These are phyloP conservation scores for Drosophila micromelanica DNA, from an alignment of 1,140 invertebrate species.

Conservation along the genomic window DNA sequence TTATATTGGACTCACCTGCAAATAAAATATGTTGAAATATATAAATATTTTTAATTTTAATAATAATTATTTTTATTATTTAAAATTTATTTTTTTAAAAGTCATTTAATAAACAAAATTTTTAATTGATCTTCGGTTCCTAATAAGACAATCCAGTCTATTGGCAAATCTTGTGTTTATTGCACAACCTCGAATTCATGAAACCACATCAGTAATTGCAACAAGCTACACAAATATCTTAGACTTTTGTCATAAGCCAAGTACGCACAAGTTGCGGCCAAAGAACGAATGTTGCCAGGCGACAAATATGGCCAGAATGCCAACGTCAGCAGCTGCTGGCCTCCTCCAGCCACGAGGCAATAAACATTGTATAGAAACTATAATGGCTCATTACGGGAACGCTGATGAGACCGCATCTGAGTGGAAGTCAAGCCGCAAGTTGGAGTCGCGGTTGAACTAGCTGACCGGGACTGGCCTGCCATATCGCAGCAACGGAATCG, in stretches of 20 bases:
- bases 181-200: too few relatives aligned
- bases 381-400: slow-evolving; percentile 70
- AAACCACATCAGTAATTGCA: too few relatives aligned
- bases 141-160: too few relatives aligned
- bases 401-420: slow-evolving; percentile 51
- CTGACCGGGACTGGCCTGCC: slow-evolving; percentile 36
- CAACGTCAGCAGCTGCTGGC: slow-evolving; percentile 31
- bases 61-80: too few relatives aligned
- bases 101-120: too few relatives aligned
- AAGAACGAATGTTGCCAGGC: slow-evolving; percentile 56
- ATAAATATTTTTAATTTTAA: too few relatives aligned
- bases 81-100: too few relatives aligned
- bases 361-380: slow-evolving; percentile 53
- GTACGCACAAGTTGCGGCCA: slow-evolving; percentile 48
- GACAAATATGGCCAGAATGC: slow-evolving; percentile 78
- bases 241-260: slow-evolving; percentile 38
- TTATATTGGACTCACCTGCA: slow-evolving; percentile 53
- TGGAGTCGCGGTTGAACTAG: slow-evolving; percentile 6
- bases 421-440: not conserved
- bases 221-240: not conserved
- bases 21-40: slow-evolving; percentile 4
- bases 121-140: too few relatives aligned
- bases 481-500: slow-evolving; percentile 64
- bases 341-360: slow-evolving; percentile 1
- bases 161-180: too few relatives aligned